Evolutionary conservation across 2,888 invertebrate species (phyloP), one percentile per base, ranked within the genome.

Genomic region (Chymomyza fuscimana): DNA sequence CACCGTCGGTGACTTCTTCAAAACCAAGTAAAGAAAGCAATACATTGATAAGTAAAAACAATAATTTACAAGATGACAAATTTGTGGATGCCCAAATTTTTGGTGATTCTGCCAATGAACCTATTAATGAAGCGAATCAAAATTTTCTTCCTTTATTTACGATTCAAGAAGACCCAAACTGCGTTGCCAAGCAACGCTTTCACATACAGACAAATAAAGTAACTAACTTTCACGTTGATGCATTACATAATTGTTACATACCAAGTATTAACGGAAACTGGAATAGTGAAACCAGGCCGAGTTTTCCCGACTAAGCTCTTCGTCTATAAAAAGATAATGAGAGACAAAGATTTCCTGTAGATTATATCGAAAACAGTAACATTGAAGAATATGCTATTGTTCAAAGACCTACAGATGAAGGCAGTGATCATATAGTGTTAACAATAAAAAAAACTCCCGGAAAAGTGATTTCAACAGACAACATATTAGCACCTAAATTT

Each of bases 251-350:
- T 88, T 92, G 91, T 52, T 92, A 89, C 74, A 91, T 94, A 77
- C 93, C 93, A 63, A 94, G 94, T 73, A 92, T 95, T 63, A 95
- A 94, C 90, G 94, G 94, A 77, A 94, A 94, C 72, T 92, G 93
- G 91, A 22, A 89, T 78, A 59, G 15, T 50, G 3, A 29, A 40
- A 56, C 10, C 7, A 40, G 3, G 2, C 40, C 40, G 10, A 40
- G 2, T 9, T 40, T 6, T 40, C 70, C 6, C 52, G 60, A 22
- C 64, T 40, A 16, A 76, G 70, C 36, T 54, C 78, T 59, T 65
- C 68, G 1, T 69, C 74, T 36, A 25, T 70, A 9, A 64, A 71
- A 32, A 52, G 40, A 40, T 52, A 65, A 61, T 52, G 65, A 61
- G 58, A 29, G 50, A 58, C 19, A 5, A 10, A 60, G 52, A 52